Evolutionary conservation across 2,888 invertebrate genomes (phyloP), one percentile per base, ranked within the genome.

Genomic region (Adelphocoris suturalis): DNA sequence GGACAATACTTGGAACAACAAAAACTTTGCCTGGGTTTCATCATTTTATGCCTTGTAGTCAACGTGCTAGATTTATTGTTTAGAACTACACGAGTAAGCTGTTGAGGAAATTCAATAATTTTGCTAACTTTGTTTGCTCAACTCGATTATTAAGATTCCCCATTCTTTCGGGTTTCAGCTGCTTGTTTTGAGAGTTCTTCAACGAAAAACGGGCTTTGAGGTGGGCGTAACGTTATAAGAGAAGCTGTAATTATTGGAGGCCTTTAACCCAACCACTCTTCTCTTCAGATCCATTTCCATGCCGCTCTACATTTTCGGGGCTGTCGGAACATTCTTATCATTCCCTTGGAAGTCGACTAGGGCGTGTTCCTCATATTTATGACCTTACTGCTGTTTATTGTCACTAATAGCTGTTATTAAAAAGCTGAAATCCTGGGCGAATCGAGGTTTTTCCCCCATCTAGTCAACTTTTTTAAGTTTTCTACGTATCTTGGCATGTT

Each of bases 311-410:
- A 27, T 68, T 68, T 68, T 68, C 68, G 27, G 68, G 68, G 23
- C 68, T 19, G 19, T 23, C 68, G 27, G 27, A 68, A 68, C 68
- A 68, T 68, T 68, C 68, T 68, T 68, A 68, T 68, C 68, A 68
- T 68, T 68, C 23, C 27, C 68, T 68, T 68, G 68, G 68, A 68
- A 68, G 68, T 19, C 78, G 78, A 80, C 37, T 37, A 19, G 78
- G 78, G 78, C 78, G 78, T 80, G 78, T 80, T 46, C 78, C 37
- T 47, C 47, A n/a, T 80, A 80, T 80, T 80, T 80, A 80, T 80
- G 37, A 47, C 78, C 78, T 80, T 47, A 37, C 78, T 47, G 78
- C 78, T 37, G 78, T 80, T 80, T 80, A 80, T 80, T 80, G 46
- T 46, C 46, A 16, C 46, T 80, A 80, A 80, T 80, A 80, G 46